Conservation (phyloP, 2,113 vertebrate species). For the Antennarius striatus region DNA sequence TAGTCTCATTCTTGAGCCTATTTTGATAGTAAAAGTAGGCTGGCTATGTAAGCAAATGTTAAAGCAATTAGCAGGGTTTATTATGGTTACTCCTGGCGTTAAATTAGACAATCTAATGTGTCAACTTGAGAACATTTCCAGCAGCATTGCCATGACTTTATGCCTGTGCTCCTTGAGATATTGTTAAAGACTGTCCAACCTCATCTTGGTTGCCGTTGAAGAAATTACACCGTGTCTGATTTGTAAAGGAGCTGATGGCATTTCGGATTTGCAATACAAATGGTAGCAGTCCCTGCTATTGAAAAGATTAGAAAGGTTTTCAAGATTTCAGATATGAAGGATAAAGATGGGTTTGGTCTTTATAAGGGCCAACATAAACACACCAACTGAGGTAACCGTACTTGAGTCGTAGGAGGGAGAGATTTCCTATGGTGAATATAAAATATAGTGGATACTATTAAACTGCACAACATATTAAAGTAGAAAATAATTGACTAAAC, state of each 20-base stretch:
- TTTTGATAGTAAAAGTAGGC: background rate
- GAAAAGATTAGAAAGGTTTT: constrained; percentile 64
- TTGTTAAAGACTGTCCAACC: constrained; percentile 7
- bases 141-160: background rate
- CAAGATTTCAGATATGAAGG: constrained; percentile 67
- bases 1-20: constrained; percentile 2
- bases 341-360: constrained; percentile 41
- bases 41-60: background rate
- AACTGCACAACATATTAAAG: too few species aligned
- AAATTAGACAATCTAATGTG: background rate
- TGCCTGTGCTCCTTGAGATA: background rate
- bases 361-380: too few species aligned
- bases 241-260: constrained; percentile 40
- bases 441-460: too few species aligned
- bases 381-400: too few species aligned
- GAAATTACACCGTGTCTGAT: constrained; percentile 46
- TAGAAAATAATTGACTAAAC: too few species aligned
- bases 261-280: constrained; percentile 66
- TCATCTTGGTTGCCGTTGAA: constrained; percentile 29
- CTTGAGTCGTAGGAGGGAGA: too few species aligned
- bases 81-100: background rate
- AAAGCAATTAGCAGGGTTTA: background rate
- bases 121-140: background rate
- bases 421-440: too few species aligned
- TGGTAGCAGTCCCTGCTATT: constrained; percentile 48